Evolutionary conservation across 2,113 vertebrate species (phyloP).

Genomic region (Hucho hucho): DNA sequence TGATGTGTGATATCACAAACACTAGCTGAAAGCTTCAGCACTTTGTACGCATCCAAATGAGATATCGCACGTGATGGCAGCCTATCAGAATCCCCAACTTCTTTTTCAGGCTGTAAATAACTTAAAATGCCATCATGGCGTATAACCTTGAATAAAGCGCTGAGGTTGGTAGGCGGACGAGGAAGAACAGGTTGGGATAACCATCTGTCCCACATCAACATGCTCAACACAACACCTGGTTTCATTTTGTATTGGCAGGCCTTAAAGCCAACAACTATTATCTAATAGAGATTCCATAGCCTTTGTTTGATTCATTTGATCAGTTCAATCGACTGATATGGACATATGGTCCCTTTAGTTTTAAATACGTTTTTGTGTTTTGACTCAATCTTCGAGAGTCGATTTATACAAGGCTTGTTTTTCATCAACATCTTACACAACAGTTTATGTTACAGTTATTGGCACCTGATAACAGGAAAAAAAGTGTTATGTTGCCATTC

Average conservation of each 20-base stretch:
- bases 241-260: constrained; percentile 8
- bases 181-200: constrained; percentile 6
- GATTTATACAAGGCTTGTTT: no score
- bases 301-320: neutral
- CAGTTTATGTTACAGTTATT: no score
- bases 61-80: neutral
- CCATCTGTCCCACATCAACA: constrained; percentile 25
- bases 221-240: constrained; percentile 7
- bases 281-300: constrained; percentile 10
- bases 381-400: no score
- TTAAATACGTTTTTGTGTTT: neutral
- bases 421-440: neutral
- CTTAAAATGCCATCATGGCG: neutral
- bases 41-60: neutral
- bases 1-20: neutral
- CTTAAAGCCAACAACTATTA: constrained; percentile 9
- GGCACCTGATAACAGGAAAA: no score
- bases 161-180: neutral
- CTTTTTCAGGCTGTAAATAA: neutral
- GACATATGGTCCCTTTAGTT: neutral
- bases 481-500: no score
- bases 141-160: neutral
- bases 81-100: no score
- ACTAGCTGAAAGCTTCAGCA: neutral
- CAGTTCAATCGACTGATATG: neutral